These are phyloP conservation scores for Empidonax traillii DNA, from an alignment of 2,113 vertebrate genomes.

Conservation along the genomic window DNA sequence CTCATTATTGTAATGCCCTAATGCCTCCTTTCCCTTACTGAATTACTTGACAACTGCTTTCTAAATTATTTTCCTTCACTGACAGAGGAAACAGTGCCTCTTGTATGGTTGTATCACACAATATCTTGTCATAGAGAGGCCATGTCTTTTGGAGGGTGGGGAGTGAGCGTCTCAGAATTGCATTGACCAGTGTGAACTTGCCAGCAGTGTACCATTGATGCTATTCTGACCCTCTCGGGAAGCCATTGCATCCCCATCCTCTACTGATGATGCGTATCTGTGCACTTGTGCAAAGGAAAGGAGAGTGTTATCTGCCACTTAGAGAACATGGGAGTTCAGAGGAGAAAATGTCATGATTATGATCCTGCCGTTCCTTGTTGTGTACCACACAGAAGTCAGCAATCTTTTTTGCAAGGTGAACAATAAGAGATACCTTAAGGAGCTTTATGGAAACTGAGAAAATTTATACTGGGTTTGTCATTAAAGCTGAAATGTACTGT, in stretches of 20 bases:
- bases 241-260: slow-evolving; percentile 21
- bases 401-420: neutral
- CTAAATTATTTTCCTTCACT: neutral
- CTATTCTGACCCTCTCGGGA: neutral
- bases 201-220: slow-evolving; percentile 8
- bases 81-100: neutral
- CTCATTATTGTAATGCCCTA: neutral
- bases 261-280: slow-evolving; percentile 16
- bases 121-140: slow-evolving; percentile 9
- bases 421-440: neutral
- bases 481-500: neutral
- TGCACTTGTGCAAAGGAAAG: slow-evolving; percentile 11
- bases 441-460: neutral
- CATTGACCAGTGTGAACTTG: slow-evolving; percentile 43
- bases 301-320: slow-evolving; percentile 26
- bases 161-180: neutral
- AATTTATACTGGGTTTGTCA: neutral
- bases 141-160: neutral
- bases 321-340: neutral
- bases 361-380: neutral
- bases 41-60: neutral
- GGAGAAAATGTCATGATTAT: neutral
- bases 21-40: neutral
- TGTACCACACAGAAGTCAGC: neutral
- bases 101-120: neutral